A percentile compares a stretch with the other conserved stretches of the same genome.
Conservation (phyloP, 2,797 vertebrate genomes). For the Eremophila alpestris region DNA sequence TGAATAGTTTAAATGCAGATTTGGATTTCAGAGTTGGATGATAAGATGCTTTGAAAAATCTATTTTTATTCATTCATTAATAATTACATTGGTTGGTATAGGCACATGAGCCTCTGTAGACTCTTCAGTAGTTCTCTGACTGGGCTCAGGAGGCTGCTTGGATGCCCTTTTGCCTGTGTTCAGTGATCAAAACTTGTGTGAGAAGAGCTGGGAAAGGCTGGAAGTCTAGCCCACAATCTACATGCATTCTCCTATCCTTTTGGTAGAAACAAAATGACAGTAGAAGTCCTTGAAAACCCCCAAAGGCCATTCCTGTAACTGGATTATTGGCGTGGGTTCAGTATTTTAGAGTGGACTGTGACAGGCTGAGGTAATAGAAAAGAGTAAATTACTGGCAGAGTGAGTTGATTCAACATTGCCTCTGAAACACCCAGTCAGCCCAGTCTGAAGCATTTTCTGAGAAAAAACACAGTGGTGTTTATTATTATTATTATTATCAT, state of each 20-base stretch:
- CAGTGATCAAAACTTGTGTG: not conserved
- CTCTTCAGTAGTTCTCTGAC: not conserved
- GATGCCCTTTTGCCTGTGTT: not conserved
- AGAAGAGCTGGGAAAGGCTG: not conserved
- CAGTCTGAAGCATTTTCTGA: not conserved
- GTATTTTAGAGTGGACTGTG: not conserved
- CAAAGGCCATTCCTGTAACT: not conserved
- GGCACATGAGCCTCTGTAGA: not conserved
- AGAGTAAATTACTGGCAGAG: not conserved
- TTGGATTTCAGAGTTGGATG: not conserved
- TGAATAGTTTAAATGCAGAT: not conserved
- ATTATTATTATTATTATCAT: not conserved
- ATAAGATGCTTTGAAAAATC: not conserved
- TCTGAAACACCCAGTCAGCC: not conserved
- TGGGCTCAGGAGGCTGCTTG: not conserved
- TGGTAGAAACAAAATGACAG: not conserved
- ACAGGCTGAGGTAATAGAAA: not conserved
- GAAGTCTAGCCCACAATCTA: not conserved
- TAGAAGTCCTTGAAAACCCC: not conserved
- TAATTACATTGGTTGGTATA: not conserved
- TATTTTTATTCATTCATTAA: not conserved
- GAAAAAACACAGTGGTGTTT: not conserved
- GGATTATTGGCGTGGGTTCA: accelerated
- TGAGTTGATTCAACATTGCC: not conserved
- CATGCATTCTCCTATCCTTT: not conserved